Base-by-base conservation (phyloP, 2,797 vertebrate genomes). In the Sebastes minor region DNA sequence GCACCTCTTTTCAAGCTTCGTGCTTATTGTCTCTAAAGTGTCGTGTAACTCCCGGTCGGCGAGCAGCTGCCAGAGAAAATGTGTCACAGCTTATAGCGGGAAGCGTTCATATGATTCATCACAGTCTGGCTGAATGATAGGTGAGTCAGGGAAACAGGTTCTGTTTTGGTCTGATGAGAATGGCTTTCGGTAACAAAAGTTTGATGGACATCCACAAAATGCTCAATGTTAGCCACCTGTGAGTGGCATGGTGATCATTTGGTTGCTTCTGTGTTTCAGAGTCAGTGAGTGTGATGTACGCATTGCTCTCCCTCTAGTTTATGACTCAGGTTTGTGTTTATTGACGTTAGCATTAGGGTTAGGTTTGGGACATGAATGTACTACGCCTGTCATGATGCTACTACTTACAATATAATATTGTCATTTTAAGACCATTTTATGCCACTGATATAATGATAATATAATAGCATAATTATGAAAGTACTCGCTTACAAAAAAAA, bases 111-210 rank as follows among this genome's bases (percentile, higher is more conserved):
- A 53, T 59, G 65, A 64, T 68, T 71, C 71, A 75, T 73, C 35
- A 25, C 14, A 28, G 55, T 23, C 53, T 49, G 38, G 33, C 18
- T 59, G 64, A 73, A 55, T 71, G 74, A 80, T 46, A 16, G 38
- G 65, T n/a, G 35, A 22, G 30, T 20, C 13, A 18, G 38, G 55
- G 55, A 71, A 71, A 74, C 63, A 42, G 46, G 80, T 63, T 23
- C 10, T 16, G 35, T 63, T 68, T 72, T 56, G 59, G 56, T 72
- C 32, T 68, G 27, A 65, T 74, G 53, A 63, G 67, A 78, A 82
- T 62, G 25, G 28, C 52, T 71, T 62, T 42, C 6, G 3, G 20
- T 74, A 68, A 62, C 6, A 46, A 8, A 5, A 18, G 33, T 62
- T 64, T 62, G 68, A 81, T 52, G 56, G 35, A 38, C 63, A 55